Conservation (phyloP, 2,797 vertebrate species). For the Lepilemur ruficaudatus region DNA sequence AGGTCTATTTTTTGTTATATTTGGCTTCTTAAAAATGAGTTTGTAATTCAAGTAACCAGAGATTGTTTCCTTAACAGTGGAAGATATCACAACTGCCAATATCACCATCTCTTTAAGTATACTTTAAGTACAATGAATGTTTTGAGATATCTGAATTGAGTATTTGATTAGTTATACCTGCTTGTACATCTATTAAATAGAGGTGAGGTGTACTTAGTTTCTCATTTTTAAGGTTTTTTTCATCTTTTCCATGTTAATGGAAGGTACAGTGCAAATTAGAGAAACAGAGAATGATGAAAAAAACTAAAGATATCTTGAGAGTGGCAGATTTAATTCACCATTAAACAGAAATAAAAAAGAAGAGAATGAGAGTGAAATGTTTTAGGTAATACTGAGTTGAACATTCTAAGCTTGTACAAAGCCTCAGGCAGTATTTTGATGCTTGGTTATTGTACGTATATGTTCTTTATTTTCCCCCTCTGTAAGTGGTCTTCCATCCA, state of each 20-base stretch:
- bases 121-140: not conserved
- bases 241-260: not conserved
- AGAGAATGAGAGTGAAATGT: not conserved
- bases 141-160: not conserved
- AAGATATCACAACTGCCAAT: not conserved
- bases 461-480: not conserved
- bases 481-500: constrained; percentile 1
- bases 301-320: not conserved
- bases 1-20: not conserved
- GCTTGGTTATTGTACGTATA: not conserved
- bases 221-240: not conserved
- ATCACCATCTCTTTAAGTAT: not conserved
- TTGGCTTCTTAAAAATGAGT: not conserved
- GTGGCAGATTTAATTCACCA: not conserved
- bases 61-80: not conserved
- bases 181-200: not conserved
- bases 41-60: constrained; percentile 10
- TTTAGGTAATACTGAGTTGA: constrained; percentile 21
- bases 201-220: not conserved
- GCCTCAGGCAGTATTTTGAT: not conserved
- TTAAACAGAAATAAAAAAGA: not conserved
- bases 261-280: not conserved
- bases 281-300: not conserved
- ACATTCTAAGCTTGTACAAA: constrained; percentile 36
- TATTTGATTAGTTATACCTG: not conserved